Evolutionary conservation across 2,797 vertebrate species (phyloP), one percentile per base, ranked within the genome.

Genomic region (Muscicapa striata): DNA sequence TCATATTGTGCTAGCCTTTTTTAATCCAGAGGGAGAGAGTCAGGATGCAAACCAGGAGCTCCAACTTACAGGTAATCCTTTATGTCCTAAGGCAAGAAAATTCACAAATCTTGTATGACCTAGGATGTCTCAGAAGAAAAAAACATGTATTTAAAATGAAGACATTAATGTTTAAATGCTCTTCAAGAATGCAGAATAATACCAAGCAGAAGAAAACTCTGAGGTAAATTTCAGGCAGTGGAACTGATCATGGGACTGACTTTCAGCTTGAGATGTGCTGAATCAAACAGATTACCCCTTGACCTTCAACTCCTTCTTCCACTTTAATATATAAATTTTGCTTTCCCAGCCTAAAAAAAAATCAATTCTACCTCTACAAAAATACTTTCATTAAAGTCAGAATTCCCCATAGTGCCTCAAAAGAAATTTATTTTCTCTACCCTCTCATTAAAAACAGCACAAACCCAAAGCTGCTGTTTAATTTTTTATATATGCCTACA

Each of bases 211-310:
- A 83, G 30, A 67, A 94, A 83, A 57, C 5, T 32, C 32, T 70
- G 34, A 51, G 14, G 19, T 45, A 55, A 48, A 11, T 32, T 55
- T 82, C 51, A 72, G 54, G 32, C 45, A 78, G 16, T 69, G 62
- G 29, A 70, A 67, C 21, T 29, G 19, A 73, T 79, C 51, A 57
- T 24, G 26, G 54, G 58, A 15, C 21, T 84, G 63, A 91, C 43
- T 92, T 55, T 77, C 54, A 95, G 23, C 29, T 61, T 85, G 66
- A 95, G 32, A 62, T 73, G n/a, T 51, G 30, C 40, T 34, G 8
- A 43, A 72, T 96, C 90, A 91, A 74, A 85, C 34, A 89, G 74
- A 90, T 94, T 95, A 89, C 23, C 32, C 54, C 46, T 94, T 96
- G 85, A 97, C 74, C 83, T 93, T 61, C 58, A 69, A 32, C 5